These are phyloP conservation scores for Baronia brevicornis DNA, from an alignment of 2,888 invertebrate genomes.

Conservation along the genomic window DNA sequence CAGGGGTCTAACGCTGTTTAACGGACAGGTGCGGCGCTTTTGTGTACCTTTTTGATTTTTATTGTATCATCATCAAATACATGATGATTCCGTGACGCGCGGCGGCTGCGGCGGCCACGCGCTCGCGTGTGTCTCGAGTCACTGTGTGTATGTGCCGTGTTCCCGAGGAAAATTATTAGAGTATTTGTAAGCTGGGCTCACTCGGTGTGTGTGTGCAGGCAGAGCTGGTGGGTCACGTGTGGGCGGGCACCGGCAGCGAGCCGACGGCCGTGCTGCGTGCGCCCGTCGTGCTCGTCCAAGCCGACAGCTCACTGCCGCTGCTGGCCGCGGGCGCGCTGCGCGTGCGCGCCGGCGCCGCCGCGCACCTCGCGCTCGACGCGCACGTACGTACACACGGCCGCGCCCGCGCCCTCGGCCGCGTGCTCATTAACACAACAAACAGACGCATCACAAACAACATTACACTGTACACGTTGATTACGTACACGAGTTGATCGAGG, in stretches of 20 bases:
- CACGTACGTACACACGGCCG: slow-evolving; percentile 21
- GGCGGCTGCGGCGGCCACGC: slow-evolving; percentile 9
- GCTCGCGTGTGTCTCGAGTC: too few relatives aligned
- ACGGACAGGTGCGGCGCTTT: slow-evolving; percentile 24
- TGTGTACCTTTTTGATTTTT: too few relatives aligned
- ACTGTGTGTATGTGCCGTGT: too few relatives aligned
- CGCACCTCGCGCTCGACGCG: slow-evolving; percentile 26
- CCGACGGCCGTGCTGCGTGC: slow-evolving; percentile 43
- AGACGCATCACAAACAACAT: too few relatives aligned
- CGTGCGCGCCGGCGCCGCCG: slow-evolving; percentile 2
- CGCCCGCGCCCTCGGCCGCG: slow-evolving; percentile 18
- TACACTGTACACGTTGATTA: too few relatives aligned
- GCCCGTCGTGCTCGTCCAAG: slow-evolving; percentile 15
- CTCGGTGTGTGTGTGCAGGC: slow-evolving; percentile 28
- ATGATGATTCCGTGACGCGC: too few relatives aligned
- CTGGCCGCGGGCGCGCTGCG: slow-evolving; percentile 22
- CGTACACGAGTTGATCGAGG: too few relatives aligned
- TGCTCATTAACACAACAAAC: slow-evolving; percentile 4
- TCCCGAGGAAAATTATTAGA: too few relatives aligned
- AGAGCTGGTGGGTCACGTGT: slow-evolving; percentile 53
- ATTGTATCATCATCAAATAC: too few relatives aligned
- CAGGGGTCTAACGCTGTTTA: slow-evolving; percentile 30
- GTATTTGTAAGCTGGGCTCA: too few relatives aligned
- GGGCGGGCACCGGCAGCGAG: slow-evolving; percentile 50
- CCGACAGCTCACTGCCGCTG: slow-evolving; percentile 11